Conservation (phyloP, 2,888 invertebrate species). For the Hylaea fasciaria region DNA sequence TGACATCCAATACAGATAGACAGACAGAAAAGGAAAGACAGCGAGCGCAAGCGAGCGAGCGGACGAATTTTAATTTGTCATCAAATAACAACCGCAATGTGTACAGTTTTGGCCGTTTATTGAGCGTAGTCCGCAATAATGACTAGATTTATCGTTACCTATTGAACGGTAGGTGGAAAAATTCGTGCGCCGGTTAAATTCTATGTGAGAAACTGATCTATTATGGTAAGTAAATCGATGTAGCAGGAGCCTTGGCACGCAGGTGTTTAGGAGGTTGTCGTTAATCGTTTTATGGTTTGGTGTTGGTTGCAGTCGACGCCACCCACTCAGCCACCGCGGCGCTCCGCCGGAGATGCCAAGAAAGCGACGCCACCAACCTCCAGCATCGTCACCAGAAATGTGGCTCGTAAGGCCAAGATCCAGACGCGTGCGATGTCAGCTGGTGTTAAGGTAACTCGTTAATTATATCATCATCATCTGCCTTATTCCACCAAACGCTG, state of each 20-base stretch:
- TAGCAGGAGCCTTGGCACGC: neutral
- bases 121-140: conserved; percentile 13
- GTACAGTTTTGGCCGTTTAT: conserved; percentile 40
- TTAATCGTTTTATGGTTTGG: neutral
- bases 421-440: conserved; percentile 87
- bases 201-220: conserved; percentile 5
- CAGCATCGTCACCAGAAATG: conserved; percentile 85
- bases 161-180: conserved; percentile 5
- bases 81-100: conserved; percentile 19
- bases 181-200: conserved; percentile 16
- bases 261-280: conserved; percentile 8
- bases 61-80: neutral
- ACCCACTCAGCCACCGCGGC: conserved; percentile 61
- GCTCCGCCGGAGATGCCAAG: conserved; percentile 66
- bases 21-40: too few species aligned
- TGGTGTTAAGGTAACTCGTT: conserved; percentile 67
- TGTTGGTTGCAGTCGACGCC: conserved; percentile 64
- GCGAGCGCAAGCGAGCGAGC: too few species aligned
- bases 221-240: conserved; percentile 23
- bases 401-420: conserved; percentile 86
- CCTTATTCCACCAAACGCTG: too few species aligned
- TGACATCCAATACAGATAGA: too few species aligned
- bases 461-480: neutral
- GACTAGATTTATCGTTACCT: conserved; percentile 8
- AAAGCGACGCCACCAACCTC: conserved; percentile 70